Conservation (phyloP, 2,113 vertebrate species). For the Limnothrissa miodon region DNA sequence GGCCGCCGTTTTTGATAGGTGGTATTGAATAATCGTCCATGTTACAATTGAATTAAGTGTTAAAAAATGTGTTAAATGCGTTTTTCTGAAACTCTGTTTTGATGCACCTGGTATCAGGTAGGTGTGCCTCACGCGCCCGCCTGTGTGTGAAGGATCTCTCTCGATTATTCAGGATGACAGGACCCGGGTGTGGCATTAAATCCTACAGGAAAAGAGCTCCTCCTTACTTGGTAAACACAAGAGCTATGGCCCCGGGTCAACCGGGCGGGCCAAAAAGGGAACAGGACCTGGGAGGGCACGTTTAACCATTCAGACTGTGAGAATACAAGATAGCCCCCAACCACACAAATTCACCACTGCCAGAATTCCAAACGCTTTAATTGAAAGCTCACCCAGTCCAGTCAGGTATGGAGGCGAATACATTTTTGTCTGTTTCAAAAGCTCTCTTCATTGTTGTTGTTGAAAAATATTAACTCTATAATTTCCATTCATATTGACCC, state of each 20-base stretch:
- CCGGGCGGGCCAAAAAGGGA: neutral
- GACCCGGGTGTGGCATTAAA: slow-evolving; percentile 22
- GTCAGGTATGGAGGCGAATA: neutral
- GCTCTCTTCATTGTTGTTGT: neutral
- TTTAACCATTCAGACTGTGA: neutral
- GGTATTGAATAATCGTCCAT: no score
- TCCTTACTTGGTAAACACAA: slow-evolving; percentile 49
- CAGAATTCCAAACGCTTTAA: neutral
- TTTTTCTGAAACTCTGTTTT: neutral
- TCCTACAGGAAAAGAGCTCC: slow-evolving; percentile 35
- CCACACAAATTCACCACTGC: neutral
- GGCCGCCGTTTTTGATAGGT: no score
- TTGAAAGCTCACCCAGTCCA: neutral
- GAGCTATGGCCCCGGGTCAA: neutral
- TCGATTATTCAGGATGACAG: slow-evolving; percentile 23
- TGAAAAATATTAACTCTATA: no score
- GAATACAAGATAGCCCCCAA: neutral
- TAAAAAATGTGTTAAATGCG: no score
- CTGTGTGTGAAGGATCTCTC: neutral
- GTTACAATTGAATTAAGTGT: no score
- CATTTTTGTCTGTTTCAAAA: neutral
- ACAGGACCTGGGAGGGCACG: slow-evolving; percentile 12
- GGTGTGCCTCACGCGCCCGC: neutral
- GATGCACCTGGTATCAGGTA: neutral
- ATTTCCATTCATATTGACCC: no score